These are phyloP conservation scores for Phalacrocorax aristotelis DNA, from an alignment of 2,113 vertebrate genomes.

Conservation along the genomic window DNA sequence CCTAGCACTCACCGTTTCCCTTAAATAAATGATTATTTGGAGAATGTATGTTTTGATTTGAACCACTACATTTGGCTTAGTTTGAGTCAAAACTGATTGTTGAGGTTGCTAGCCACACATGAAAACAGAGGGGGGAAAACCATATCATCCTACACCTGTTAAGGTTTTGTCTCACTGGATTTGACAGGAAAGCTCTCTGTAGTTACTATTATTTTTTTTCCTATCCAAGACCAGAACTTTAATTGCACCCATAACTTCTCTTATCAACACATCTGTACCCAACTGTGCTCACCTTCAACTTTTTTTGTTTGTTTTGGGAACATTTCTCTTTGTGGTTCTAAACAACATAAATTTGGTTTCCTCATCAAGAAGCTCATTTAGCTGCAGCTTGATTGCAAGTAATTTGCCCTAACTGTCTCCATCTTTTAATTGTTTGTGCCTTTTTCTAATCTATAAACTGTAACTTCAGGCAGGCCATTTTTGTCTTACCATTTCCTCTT, in stretches of 20 bases:
- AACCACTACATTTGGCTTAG: not conserved
- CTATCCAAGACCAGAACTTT: not conserved
- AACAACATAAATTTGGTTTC: slow-evolving; percentile 78
- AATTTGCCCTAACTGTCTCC: slow-evolving; percentile 79
- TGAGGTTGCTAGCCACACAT: not conserved
- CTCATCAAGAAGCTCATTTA: slow-evolving; percentile 81
- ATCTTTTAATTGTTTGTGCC: slow-evolving; percentile 77
- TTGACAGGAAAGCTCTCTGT: not conserved
- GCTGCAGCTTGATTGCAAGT: slow-evolving; percentile 78
- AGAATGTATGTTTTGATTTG: not conserved
- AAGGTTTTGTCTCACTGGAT: not conserved
- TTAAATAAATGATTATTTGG: not conserved
- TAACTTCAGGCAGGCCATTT: slow-evolving; percentile 79
- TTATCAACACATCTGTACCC: slow-evolving; percentile 57
- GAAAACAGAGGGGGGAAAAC: not conserved
- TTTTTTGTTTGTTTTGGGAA: slow-evolving; percentile 56
- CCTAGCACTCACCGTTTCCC: not conserved
- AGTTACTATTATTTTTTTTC: not conserved
- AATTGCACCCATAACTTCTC: slow-evolving; percentile 35
- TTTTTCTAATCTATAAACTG: slow-evolving; percentile 78
- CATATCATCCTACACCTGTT: not conserved
- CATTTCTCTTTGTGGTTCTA: slow-evolving; percentile 67
- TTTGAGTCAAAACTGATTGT: not conserved
- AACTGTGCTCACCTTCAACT: slow-evolving; percentile 71
- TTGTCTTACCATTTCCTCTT: slow-evolving; percentile 67